A percentile compares a stretch with the other conserved stretches of the same genome.
phyloP scores from a whole-genome alignment of 2,888 invertebrate species.

The Kuschelorhynchus macadamiae region DNA sequence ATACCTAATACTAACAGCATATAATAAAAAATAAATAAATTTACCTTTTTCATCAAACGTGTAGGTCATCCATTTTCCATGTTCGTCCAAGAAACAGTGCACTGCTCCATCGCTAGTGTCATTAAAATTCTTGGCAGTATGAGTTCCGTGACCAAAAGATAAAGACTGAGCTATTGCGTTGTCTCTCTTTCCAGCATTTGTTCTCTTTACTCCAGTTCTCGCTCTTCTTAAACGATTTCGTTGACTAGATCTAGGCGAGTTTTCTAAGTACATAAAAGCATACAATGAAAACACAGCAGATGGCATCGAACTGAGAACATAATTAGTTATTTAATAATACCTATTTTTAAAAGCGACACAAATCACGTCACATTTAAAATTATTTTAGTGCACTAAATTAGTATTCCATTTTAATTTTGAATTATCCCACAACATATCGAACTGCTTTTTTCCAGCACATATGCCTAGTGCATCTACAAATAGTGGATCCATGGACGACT shows the following conservation, averaged over 20 bases:
- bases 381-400: too few species aligned
- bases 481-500: too few species aligned
- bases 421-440: too few species aligned
- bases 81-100: slow-evolving; percentile 89
- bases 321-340: too few species aligned
- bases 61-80: slow-evolving; percentile 89
- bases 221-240: slow-evolving; percentile 44
- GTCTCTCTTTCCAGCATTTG: slow-evolving; percentile 58
- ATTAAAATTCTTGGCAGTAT: slow-evolving; percentile 84
- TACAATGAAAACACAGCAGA: too few species aligned
- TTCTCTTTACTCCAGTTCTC: slow-evolving; percentile 45
- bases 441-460: too few species aligned
- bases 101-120: slow-evolving; percentile 88
- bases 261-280: slow-evolving; percentile 26
- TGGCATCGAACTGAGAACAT: too few species aligned
- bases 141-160: slow-evolving; percentile 70
- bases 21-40: background rate
- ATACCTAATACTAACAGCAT: too few species aligned
- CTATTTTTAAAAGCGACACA: too few species aligned
- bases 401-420: too few species aligned
- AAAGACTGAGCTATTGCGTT: slow-evolving; percentile 67
- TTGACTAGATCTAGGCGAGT: slow-evolving; percentile 39
- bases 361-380: too few species aligned
- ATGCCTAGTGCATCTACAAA: too few species aligned
- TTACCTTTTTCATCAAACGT: slow-evolving; percentile 85